Percentiles rank a stretch among this genome's conserved stretches.
Evolutionary conservation across 2,797 vertebrate genomes (phyloP).

Genomic region (Hoplostethus atlanticus): DNA sequence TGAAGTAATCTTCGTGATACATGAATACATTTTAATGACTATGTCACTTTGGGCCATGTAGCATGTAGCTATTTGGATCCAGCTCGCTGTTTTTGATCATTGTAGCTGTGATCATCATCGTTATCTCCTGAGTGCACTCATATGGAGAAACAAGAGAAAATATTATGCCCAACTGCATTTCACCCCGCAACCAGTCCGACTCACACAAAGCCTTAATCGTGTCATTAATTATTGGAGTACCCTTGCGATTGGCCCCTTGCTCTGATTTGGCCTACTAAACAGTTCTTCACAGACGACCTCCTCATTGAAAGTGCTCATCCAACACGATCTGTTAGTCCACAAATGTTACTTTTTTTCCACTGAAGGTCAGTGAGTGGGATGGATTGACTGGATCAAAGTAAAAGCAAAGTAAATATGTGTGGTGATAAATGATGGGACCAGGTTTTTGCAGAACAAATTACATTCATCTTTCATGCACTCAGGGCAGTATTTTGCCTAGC

Average conservation of each 20-base stretch:
- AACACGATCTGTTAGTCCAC: background rate
- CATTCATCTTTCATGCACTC: no score
- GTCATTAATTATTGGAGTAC: background rate
- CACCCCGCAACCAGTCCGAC: background rate
- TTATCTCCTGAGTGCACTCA: slow-evolving; percentile 3
- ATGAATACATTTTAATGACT: slow-evolving; percentile 1
- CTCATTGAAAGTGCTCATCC: slow-evolving; percentile 2
- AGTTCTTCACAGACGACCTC: background rate
- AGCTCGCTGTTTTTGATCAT: background rate
- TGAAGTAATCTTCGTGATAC: slow-evolving; percentile 5
- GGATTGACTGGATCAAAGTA: background rate
- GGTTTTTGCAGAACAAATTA: no score
- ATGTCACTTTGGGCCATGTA: background rate
- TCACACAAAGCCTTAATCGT: background rate
- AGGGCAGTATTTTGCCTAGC: no score
- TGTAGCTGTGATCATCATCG: slow-evolving; percentile 6
- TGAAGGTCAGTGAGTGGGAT: slow-evolving; percentile 3
- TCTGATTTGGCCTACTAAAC: background rate
- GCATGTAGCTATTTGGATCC: background rate
- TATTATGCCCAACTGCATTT: background rate
- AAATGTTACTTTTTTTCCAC: slow-evolving; percentile 1
- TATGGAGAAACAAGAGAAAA: background rate
- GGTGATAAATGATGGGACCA: background rate
- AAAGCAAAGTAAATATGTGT: slow-evolving; percentile 1
- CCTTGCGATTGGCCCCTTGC: background rate